phyloP scores from a whole-genome alignment of 37 sponge, comb jelly and placozoan genomes.

The Eunapius fragilis region DNA sequence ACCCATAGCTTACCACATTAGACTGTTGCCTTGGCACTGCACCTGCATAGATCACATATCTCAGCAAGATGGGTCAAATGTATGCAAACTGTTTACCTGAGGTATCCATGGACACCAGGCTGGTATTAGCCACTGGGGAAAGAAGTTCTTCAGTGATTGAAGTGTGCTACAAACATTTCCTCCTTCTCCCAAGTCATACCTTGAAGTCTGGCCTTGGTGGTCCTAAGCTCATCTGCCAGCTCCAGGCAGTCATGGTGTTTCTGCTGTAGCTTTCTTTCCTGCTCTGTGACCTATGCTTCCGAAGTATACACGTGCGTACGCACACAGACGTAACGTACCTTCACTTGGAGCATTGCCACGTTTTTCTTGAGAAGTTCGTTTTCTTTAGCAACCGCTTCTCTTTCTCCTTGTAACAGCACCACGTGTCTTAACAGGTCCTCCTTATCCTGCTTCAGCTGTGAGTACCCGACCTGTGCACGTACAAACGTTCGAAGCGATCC shows the following conservation, averaged over 20 bases:
- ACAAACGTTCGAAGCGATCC: neutral
- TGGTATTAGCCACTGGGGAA: neutral
- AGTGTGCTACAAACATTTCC: neutral
- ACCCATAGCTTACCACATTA: neutral
- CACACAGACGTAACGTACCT: neutral
- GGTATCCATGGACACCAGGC: neutral
- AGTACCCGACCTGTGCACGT: neutral
- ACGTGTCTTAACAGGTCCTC: conserved; percentile 42
- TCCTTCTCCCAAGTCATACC: neutral
- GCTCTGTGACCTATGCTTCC: conserved; percentile 6
- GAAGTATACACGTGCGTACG: neutral
- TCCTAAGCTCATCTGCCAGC: conserved; percentile 8
- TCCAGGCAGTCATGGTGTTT: conserved; percentile 18
- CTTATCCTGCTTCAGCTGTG: conserved; percentile 35
- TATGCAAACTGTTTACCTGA: neutral
- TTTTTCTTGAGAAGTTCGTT: conserved; percentile 14
- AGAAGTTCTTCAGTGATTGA: neutral
- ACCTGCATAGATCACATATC: neutral
- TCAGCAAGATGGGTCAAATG: neutral
- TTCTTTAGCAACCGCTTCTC: conserved; percentile 15
- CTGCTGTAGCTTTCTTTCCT: conserved; percentile 12
- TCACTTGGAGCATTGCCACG: conserved; percentile 6
- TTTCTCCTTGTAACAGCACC: conserved; percentile 27
- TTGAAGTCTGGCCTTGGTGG: conserved; percentile 15
- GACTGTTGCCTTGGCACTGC: neutral